These are phyloP conservation scores for Origma solitaria DNA, from an alignment of 2,113 vertebrate species.

Conservation along the genomic window DNA sequence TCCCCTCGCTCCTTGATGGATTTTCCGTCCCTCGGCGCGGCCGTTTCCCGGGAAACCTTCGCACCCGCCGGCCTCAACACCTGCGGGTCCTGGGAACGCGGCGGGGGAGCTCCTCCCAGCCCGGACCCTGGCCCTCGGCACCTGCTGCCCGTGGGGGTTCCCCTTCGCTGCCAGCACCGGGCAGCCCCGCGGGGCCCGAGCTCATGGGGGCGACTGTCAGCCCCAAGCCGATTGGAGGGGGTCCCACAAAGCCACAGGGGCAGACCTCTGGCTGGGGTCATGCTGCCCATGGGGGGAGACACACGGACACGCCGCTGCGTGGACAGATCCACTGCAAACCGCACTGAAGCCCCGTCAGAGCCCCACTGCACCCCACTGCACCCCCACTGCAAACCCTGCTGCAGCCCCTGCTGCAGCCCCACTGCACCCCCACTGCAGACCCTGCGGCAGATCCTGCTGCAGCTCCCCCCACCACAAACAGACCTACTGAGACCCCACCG, in stretches of 20 bases:
- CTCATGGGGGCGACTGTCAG: neutral
- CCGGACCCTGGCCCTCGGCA: neutral
- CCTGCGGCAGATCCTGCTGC: neutral
- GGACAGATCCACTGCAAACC: no score
- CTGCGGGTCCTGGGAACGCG: slow-evolving; percentile 46
- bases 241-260: neutral
- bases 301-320: neutral
- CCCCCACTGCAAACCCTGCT: neutral
- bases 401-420: neutral
- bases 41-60: slow-evolving; percentile 53
- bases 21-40: neutral
- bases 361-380: neutral
- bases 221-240: neutral
- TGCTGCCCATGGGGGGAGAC: no score
- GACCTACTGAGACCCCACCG: neutral
- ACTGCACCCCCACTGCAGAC: neutral
- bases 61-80: slow-evolving; percentile 5
- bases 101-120: slow-evolving; percentile 19
- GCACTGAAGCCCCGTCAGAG: neutral
- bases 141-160: neutral
- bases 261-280: neutral
- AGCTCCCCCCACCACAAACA: neutral
- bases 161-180: neutral
- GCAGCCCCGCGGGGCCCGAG: neutral
- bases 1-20: neutral